phyloP scores from a whole-genome alignment of 2,113 vertebrate species.

The Apistogramma diplotaenia region DNA sequence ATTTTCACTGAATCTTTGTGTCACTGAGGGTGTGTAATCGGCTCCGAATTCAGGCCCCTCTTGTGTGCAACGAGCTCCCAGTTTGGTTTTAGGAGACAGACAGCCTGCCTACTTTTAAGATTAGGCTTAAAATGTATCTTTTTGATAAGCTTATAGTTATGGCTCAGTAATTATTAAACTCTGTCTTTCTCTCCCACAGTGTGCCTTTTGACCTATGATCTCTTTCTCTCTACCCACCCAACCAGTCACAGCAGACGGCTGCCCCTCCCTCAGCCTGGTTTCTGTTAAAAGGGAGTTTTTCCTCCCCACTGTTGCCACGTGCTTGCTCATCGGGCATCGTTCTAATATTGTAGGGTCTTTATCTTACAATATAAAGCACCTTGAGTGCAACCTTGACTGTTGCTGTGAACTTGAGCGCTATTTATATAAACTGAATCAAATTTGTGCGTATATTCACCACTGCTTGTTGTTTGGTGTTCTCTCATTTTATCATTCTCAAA shows the following conservation, averaged over 20 bases:
- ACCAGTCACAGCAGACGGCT: not conserved
- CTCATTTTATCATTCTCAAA: not conserved
- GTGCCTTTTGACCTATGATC: too few relatives aligned
- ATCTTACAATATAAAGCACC: not conserved
- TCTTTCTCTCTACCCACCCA: not conserved
- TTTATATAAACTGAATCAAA: not conserved
- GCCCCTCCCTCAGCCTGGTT: not conserved
- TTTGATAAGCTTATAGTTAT: too few relatives aligned
- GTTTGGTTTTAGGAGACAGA: too few relatives aligned
- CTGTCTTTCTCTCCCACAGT: not conserved
- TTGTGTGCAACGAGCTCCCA: too few relatives aligned
- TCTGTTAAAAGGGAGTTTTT: not conserved
- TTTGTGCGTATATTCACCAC: not conserved
- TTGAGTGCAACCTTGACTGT: fast-evolving
- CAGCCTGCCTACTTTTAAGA: too few relatives aligned
- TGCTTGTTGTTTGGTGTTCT: not conserved
- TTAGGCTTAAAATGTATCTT: too few relatives aligned
- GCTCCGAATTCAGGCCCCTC: too few relatives aligned
- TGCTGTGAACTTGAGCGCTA: not conserved
- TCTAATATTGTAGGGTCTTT: not conserved
- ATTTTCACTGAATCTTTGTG: too few relatives aligned
- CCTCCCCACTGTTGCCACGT: not conserved
- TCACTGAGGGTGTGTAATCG: too few relatives aligned
- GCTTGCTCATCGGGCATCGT: not conserved
- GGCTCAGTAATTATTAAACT: too few relatives aligned